Evolutionary conservation across 92 coral and sea anemone species (phyloP).

Genomic region (Siderastrea siderea): DNA sequence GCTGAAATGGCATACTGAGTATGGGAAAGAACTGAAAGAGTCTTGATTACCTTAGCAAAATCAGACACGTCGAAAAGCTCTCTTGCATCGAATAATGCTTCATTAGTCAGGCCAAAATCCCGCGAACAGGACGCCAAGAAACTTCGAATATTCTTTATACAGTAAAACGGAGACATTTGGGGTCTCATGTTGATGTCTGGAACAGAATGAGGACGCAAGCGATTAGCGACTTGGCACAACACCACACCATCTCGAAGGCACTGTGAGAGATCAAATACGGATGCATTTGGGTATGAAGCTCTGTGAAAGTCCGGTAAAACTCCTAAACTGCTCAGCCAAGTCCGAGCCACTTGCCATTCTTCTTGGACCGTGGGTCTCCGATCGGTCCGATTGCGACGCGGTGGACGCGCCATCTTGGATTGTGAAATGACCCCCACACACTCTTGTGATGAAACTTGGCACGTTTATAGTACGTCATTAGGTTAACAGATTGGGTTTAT

Average conservation of each 20-base stretch:
- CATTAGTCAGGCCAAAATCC: conserved; percentile 80
- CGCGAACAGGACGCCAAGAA: conserved; percentile 88
- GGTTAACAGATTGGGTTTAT: too few species aligned
- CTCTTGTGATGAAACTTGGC: too few species aligned
- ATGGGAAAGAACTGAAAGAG: conserved; percentile 74
- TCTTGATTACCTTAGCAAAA: conserved; percentile 87
- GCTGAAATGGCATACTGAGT: conserved; percentile 56
- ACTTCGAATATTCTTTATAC: conserved; percentile 94
- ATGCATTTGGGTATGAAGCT: conserved; percentile 78
- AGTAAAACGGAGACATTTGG: conserved; percentile 99
- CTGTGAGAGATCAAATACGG: conserved; percentile 96
- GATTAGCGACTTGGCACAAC: conserved; percentile 95
- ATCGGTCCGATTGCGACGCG: conserved; percentile 64
- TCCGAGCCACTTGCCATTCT: conserved; percentile 99
- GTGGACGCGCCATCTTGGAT: conserved; percentile 69
- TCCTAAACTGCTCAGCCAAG: conserved; percentile 85
- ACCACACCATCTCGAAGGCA: conserved; percentile 96
- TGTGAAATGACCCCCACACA: too few species aligned
- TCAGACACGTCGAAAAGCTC: conserved; percentile 97
- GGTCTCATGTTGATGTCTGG: conserved; percentile 93
- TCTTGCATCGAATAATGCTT: conserved; percentile 90
- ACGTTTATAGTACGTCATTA: too few species aligned
- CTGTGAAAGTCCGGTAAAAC: conserved; percentile 83
- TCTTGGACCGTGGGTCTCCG: conserved; percentile 89
- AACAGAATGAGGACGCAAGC: conserved; percentile 85